Base-by-base conservation (phyloP, 2,888 invertebrate species). In the Apoda limacodes region DNA sequence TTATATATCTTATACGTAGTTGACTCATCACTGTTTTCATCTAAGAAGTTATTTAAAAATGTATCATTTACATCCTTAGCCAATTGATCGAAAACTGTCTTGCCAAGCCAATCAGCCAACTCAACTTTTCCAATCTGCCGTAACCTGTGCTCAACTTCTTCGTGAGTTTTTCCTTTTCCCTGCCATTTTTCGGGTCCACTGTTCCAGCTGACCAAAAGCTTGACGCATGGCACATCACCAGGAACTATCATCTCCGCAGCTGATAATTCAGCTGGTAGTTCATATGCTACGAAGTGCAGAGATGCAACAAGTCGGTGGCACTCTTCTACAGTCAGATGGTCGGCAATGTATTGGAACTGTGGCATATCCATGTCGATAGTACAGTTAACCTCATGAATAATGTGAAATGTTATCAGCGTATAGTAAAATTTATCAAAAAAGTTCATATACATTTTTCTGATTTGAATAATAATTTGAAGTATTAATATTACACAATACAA, bases 21-120 rank as follows among this genome's bases (percentile, higher is more conserved):
- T 9, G 33, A 19, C 10, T 45, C 34, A 22, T 22, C 35, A 30
- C 43, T 50, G 13, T 35, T 38, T 35, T 40, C 40, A 5, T 43
- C 34, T 41, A 46, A 50, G 33, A 37, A 35, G 11, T 52, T 45
- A 32, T 51, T 42, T 13, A 62, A 28, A 17, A 63, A 42, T 3
- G 63, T 57, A 32, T 60, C 52, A 36, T 71, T 63, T 5, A 83
- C 52, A 42, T 86, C 83, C 31, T 66, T 55, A 3, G 81, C 72
- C 14, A 87, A 52, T 41, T 84, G 68, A 22, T 74, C 65, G 48
- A 85, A 86, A 1, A 84, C 81, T 1, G 80, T 74, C 35, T 61
- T 71, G 5, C 85, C 83, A 1, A 88, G 50, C 86, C 87, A 87
- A 42, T 84, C 78, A 1, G 87, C 86, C 28, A 88, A 53, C 38